Evolutionary conservation across 2,888 invertebrate genomes (phyloP).

Genomic region (Tigriopus californicus): DNA sequence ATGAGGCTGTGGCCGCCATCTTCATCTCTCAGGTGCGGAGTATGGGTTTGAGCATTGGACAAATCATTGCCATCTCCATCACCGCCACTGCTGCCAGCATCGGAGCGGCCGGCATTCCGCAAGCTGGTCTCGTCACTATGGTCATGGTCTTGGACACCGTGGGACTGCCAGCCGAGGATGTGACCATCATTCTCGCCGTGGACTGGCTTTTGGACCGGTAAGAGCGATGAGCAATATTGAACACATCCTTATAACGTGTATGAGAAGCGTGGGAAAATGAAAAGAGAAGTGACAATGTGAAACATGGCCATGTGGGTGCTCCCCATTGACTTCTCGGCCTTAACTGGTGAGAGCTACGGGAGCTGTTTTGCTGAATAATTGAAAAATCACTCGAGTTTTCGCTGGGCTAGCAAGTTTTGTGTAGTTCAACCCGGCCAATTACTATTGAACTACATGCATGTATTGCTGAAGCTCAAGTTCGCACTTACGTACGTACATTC

Average conservation of each 20-base stretch:
- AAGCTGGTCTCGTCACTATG: constrained; percentile 87
- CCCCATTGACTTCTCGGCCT: no score
- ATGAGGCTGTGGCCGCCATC: constrained; percentile 92
- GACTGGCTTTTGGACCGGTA: constrained; percentile 52
- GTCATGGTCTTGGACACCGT: constrained; percentile 84
- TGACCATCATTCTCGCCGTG: constrained; percentile 71
- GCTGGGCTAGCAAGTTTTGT: no score
- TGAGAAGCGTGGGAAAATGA: not conserved
- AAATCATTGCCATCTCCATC: constrained; percentile 65
- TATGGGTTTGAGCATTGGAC: constrained; percentile 60
- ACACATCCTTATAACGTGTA: not conserved
- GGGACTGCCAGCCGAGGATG: constrained; percentile 71
- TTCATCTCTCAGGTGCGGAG: constrained; percentile 78
- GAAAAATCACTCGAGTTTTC: no score
- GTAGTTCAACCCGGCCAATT: no score
- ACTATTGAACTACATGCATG: no score
- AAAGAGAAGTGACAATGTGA: not conserved
- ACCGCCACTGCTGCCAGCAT: constrained; percentile 93
- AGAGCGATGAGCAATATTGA: not conserved
- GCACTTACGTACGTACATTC: no score
- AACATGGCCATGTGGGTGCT: not conserved
- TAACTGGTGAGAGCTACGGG: no score
- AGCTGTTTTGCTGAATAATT: no score
- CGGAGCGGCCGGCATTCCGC: constrained; percentile 91
- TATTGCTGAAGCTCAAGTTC: no score